Evolutionary conservation across 2,797 vertebrate genomes (phyloP), one percentile per base, ranked within the genome.

Genomic region (Borostomias antarcticus): DNA sequence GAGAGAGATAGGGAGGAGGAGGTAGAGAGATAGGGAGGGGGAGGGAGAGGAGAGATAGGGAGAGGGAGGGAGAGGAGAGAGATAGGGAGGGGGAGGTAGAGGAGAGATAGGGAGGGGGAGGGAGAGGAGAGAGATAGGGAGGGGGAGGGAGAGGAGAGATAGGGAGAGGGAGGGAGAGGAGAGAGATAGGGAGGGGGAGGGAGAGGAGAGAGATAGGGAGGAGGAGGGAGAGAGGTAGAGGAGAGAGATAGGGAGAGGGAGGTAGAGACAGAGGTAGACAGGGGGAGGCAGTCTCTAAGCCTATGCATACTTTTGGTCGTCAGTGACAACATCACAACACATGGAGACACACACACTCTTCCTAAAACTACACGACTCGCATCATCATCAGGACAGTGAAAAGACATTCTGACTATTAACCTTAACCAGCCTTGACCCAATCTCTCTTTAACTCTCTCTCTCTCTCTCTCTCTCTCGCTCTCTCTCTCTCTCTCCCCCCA

Each of bases 261-360:
- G 56, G 56, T 35, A 10, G 30, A 23, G 56, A 37, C 6, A 43
- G n/a, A 3, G 37, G 58, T 84, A 62, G 28, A 52, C 61, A 63
- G 59, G 70, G 70, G 68, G 70, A 45, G 69, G 58, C 74, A 68
- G 61, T 26, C 33, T 66, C 58, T 35, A 52, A 64, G 61, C 30
- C 65, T 85, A 88, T 79, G 84, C 81, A 77, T 64, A 87, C 85
- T 82, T 90, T 91, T 89, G 90, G 89, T 92, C 88, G 67, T 88
- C 72, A 77, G 73, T 69, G 77, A 60, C 78, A 79, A 85, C 82
- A 86, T 86, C 85, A 79, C 79, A 82, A 82, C 77, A 88, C n/a
- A n/a, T n/a, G n/a, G n/a, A n/a, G n/a, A 82, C 82, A 84, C 82
- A 76, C 81, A 83, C 75, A 84, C 88, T 82, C 71, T 63, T 62